Evolutionary conservation across 2,888 invertebrate genomes (phyloP), one percentile per base, ranked within the genome.

Genomic region (Rhyacophila evoluta): DNA sequence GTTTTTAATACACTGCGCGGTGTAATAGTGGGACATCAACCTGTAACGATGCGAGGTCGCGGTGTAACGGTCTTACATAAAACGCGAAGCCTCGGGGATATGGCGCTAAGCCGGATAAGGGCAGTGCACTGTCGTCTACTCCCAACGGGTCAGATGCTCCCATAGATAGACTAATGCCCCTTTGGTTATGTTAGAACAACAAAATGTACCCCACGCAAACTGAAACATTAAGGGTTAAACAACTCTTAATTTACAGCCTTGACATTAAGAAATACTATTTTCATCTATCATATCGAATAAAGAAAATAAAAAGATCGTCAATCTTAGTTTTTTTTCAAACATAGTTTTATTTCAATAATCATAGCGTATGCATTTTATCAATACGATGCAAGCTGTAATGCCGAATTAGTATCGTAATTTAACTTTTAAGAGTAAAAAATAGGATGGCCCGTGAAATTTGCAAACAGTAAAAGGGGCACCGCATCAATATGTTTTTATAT

Each of bases 111-210:
- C 55, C 55, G 55, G 55, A 55, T 19, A 10, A 55, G 55, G 55
- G 55, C 55, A 55, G 15, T 55, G 55, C 55, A 55, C 55, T 55
- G 55, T 10, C 55, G 55, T 55, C 55, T 55, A 19, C 55, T 19
- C 55, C 55, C 55, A n/a, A 19, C 55, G 55, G 55, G 55, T 55
- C 55, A 55, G 55, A 55, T 55, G 55, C 55, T 55, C 55, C 4
- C 55, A 55, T 55, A 55, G 55, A 55, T 55, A 55, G 25, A 55
- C 55, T 55, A 55, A 55, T 55, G 55, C 55, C 19, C 55, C 55
- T 55, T 55, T 10, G 25, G 55, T 55, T 55, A 55, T 55, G 19
- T 19, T 19, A 25, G 55, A 10, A 55, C 55, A 55, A 55, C 55
- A 55, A 55, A 55, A 55, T 55, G 10, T 19, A 55, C 2, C 55